Evolutionary conservation across 2,797 vertebrate species (phyloP).

Genomic region (Halcyon chelicuti): DNA sequence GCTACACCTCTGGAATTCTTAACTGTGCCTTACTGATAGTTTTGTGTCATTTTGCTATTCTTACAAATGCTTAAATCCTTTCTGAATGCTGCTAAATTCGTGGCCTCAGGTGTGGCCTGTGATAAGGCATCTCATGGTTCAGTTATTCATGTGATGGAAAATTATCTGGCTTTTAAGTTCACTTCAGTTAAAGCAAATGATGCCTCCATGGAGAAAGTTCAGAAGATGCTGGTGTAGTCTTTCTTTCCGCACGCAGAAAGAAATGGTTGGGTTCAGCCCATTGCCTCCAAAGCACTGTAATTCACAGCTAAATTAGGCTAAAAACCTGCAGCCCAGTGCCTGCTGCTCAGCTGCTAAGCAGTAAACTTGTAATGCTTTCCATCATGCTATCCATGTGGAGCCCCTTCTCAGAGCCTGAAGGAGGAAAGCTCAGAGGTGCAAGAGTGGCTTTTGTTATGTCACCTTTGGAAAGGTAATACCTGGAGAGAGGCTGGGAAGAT

Average conservation of each 20-base stretch:
- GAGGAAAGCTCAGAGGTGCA: neutral
- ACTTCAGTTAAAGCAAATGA: neutral
- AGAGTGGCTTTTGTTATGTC: neutral
- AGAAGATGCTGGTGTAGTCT: neutral
- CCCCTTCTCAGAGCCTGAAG: neutral
- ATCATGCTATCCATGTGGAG: neutral
- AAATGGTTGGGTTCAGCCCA: neutral
- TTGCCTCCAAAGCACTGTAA: neutral
- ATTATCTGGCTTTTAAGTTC: neutral
- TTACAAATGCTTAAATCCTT: neutral
- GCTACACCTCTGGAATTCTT: neutral
- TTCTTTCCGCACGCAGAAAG: neutral
- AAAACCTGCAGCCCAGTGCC: neutral
- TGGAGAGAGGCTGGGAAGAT: neutral
- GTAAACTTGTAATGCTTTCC: neutral
- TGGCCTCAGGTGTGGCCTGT: neutral
- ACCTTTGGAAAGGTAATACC: neutral
- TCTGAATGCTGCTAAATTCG: neutral
- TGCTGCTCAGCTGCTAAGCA: neutral
- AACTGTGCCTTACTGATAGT: neutral
- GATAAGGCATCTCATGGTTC: neutral
- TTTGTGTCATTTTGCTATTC: neutral
- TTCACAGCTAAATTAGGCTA: neutral
- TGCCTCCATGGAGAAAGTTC: neutral
- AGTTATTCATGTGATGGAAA: conserved; percentile 15